Percentiles rank a stretch among this genome's conserved stretches.
Conservation (phyloP, 1,140 invertebrate genomes). For the Asobara japonica region DNA sequence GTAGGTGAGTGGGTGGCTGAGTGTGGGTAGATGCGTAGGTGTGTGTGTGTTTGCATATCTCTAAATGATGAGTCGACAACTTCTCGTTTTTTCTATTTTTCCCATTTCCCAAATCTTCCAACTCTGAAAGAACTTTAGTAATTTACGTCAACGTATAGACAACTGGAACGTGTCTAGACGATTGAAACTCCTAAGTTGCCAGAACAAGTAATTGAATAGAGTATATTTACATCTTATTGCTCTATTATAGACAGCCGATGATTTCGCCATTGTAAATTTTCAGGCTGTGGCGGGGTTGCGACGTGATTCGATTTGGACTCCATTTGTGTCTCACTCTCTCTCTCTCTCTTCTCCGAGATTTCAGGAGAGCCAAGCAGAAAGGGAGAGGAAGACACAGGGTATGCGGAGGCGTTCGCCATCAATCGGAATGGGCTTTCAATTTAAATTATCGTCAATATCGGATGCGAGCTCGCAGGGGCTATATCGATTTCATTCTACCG, state of each 20-base stretch:
- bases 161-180: background rate
- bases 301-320: conserved; percentile 20
- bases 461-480: conserved; percentile 5
- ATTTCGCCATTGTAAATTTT: background rate
- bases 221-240: background rate
- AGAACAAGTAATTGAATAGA: conserved; percentile 13
- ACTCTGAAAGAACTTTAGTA: too few species aligned
- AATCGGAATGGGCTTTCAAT: conserved; percentile 18
- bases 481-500: background rate
- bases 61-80: too few species aligned
- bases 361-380: background rate
- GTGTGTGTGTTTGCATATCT: too few species aligned
- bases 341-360: background rate
- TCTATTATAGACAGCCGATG: background rate
- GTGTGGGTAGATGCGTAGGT: too few species aligned
- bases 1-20: too few species aligned
- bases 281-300: background rate
- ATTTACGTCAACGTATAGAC: background rate
- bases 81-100: too few species aligned
- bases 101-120: too few species aligned
- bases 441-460: conserved; percentile 21
- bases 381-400: background rate
- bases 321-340: too few species aligned
- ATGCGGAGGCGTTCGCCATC: background rate
- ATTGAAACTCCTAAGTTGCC: background rate